Conservation (phyloP, 2,797 vertebrate species). For the Coregonus sp. region DNA sequence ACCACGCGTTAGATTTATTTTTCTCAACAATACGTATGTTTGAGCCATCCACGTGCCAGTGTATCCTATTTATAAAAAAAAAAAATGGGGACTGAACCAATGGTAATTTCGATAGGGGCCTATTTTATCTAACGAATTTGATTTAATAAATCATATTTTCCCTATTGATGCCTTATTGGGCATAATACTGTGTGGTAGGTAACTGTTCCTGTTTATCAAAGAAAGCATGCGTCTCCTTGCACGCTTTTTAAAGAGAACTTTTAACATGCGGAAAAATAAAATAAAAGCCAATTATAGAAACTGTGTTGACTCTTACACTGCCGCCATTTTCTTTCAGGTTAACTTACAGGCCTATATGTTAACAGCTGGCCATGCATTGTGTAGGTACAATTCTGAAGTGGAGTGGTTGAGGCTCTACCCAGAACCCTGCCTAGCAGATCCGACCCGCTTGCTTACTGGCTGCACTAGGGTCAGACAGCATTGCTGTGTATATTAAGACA, state of each 20-base stretch:
- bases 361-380: background rate
- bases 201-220: background rate
- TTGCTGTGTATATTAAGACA: too few species aligned
- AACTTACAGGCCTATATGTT: background rate
- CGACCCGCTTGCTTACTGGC: too few species aligned
- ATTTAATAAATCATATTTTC: background rate
- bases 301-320: background rate
- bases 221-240: background rate
- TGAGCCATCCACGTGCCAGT: background rate
- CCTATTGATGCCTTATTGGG: background rate
- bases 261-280: background rate
- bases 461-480: too few species aligned
- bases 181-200: background rate
- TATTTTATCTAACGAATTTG: background rate
- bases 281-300: background rate
- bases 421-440: too few species aligned
- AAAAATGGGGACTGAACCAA: background rate
- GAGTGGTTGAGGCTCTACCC: too few species aligned
- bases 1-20: background rate
- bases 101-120: background rate
- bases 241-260: background rate
- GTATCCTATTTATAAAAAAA: background rate
- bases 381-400: too few species aligned
- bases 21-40: background rate
- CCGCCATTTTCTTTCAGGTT: conserved; percentile 6